Evolutionary conservation across 2,113 vertebrate species (phyloP), one percentile per base, ranked within the genome.

Genomic region (Prochilodus magdalenae): DNA sequence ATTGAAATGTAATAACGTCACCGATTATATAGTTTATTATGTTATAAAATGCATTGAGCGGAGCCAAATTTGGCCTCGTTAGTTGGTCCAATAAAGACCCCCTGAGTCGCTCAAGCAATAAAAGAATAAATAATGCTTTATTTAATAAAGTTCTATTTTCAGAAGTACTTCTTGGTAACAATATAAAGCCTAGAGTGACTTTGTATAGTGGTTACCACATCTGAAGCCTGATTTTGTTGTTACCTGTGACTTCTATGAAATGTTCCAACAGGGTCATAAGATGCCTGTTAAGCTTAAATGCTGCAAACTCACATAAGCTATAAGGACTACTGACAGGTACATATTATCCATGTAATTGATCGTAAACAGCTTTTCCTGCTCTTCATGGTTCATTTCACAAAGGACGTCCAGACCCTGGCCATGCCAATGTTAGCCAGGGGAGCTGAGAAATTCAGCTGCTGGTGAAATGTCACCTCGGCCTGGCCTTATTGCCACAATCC

Each of bases 361-460:
- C 82, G 83, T 86, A 81, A 86, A 81, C 71, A 82, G 82, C 70
- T 75, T 84, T 84, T 67, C 63, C 82, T 81, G 75, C 75, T 62
- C 73, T 83, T 81, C 79, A 81, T 62, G 70, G 51, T 74, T 84
- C 29, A 16, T 73, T 86, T 78, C 36, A 73, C 13, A 20, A 16
- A 53, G 36, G 73, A 66, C 73, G 76, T 77, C 74, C 78, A 77
- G 55, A 76, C 73, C 77, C 33, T 18, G 59, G 15, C 73, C 67
- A 27, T 84, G 83, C 63, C 65, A 40, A 40, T 26, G 29, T 80
- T 80, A 26, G 65, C 70, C 55, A 30, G 30, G 36, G 55, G 65
- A 47, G 63, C 62, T 16, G n/a, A n/a, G n/a, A n/a, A n/a, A n/a
- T 75, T 71, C 29, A 59, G 49, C 59, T 57, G 33, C 15, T 22